Evolutionary conservation across 2,888 invertebrate species (phyloP).

Genomic region (Deilephila porcellus): DNA sequence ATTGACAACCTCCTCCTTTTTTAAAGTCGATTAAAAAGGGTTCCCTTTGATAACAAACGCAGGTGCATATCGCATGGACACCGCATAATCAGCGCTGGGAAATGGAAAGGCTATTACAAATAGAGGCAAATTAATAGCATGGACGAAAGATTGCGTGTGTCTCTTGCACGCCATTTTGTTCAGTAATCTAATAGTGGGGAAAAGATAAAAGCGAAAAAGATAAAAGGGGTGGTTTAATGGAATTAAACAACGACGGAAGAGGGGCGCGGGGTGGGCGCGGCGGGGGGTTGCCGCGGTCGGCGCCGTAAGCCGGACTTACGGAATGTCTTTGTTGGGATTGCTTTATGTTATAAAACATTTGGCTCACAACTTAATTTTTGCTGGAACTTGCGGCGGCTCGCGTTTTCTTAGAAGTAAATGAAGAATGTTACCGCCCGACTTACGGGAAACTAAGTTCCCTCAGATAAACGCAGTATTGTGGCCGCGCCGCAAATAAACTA

Average conservation of each 20-base stretch:
- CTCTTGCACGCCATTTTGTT: conserved; percentile 79
- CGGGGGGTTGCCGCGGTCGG: conserved; percentile 51
- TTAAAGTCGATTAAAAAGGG: neutral
- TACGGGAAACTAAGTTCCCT: conserved; percentile 28
- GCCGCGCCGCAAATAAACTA: conserved; percentile 31
- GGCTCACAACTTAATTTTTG: conserved; percentile 31
- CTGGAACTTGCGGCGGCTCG: conserved; percentile 21
- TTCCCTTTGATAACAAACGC: conserved; percentile 38
- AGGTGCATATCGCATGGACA: conserved; percentile 28
- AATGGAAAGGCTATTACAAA: conserved; percentile 58
- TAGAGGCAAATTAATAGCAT: conserved; percentile 66
- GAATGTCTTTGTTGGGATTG: conserved; percentile 78
- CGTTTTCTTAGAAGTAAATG: conserved; percentile 28
- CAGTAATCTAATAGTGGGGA: conserved; percentile 80
- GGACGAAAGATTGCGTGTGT: conserved; percentile 77
- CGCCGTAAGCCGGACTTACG: conserved; percentile 76
- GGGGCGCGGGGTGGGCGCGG: conserved; percentile 45
- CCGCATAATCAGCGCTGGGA: conserved; percentile 38
- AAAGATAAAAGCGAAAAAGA: conserved; percentile 81
- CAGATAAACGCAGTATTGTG: conserved; percentile 26
- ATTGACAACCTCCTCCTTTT: no score
- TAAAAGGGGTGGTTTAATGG: conserved; percentile 84
- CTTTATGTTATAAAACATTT: conserved; percentile 62
- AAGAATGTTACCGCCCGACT: conserved; percentile 25
- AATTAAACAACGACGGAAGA: conserved; percentile 77